These are phyloP conservation scores for Schrankia costaestrigalis DNA, from an alignment of 2,888 invertebrate genomes.

Conservation along the genomic window DNA sequence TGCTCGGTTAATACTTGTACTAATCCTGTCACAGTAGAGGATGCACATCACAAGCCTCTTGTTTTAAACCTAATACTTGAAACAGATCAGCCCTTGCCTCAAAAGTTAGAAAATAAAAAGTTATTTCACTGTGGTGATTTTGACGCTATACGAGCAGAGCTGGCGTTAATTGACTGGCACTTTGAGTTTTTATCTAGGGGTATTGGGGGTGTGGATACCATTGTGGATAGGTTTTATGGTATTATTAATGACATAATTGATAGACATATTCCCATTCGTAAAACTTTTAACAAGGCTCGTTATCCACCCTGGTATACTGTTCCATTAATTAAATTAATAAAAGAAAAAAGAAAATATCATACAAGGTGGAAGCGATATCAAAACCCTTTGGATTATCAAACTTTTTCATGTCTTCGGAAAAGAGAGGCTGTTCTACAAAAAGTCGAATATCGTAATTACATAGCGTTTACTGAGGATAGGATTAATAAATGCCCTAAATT, in stretches of 20 bases:
- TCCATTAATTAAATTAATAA: slow-evolving; percentile 3
- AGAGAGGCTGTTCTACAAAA: no score
- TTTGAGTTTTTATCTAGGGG: background rate
- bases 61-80: background rate
- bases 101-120: background rate
- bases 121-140: background rate
- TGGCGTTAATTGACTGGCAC: background rate
- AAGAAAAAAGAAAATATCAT: slow-evolving; percentile 6
- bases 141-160: background rate
- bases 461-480: no score
- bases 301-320: slow-evolving; percentile 4
- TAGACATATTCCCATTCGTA: background rate
- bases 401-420: slow-evolving; percentile 2
- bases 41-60: background rate
- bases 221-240: background rate
- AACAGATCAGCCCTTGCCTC: background rate
- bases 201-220: background rate
- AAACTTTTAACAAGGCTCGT: background rate
- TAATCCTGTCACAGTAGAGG: background rate
- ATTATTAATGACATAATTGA: background rate
- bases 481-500: no score
- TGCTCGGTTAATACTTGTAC: background rate
- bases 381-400: slow-evolving; percentile 3
- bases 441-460: no score
- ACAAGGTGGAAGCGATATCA: slow-evolving; percentile 3